phyloP scores from a whole-genome alignment of 2,797 vertebrate genomes.

The Lindbergichthys nudifrons region DNA sequence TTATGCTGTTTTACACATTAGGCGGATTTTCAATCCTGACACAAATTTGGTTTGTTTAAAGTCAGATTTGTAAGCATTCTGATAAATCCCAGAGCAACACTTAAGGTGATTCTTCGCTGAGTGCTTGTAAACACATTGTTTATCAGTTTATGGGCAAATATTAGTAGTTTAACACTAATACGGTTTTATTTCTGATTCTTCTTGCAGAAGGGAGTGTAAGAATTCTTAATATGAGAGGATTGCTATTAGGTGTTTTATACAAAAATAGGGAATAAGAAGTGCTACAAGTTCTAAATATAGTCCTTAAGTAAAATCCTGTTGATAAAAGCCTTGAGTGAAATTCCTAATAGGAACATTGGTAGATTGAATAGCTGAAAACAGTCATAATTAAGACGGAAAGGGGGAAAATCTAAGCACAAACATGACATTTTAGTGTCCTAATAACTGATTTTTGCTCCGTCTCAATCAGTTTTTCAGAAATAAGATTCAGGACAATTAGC shows the following conservation, averaged over 20 bases:
- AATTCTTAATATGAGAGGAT: not conserved
- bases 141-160: conserved; percentile 15
- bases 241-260: not conserved
- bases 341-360: not conserved
- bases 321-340: conserved; percentile 3
- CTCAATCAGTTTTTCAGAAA: conserved; percentile 19
- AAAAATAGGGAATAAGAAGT: not conserved
- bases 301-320: not conserved
- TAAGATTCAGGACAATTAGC: not conserved
- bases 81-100: conserved; percentile 17
- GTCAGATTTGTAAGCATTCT: conserved; percentile 19
- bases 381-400: not conserved
- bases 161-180: conserved; percentile 22
- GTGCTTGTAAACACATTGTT: conserved; percentile 13
- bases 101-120: conserved; percentile 17
- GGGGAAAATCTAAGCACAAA: conserved; percentile 5
- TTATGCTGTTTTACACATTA: conserved; percentile 27
- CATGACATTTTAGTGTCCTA: conserved; percentile 14
- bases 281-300: not conserved
- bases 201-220: not conserved
- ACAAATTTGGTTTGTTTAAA: conserved; percentile 39
- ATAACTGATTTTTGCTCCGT: conserved; percentile 4
- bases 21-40: conserved; percentile 37
- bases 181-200: conserved; percentile 24
- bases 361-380: conserved; percentile 6